A percentile compares a stretch with the other conserved stretches of the same genome.
Conservation (phyloP, 2,113 vertebrate genomes). For the Hydrochoerus hydrochaeris region DNA sequence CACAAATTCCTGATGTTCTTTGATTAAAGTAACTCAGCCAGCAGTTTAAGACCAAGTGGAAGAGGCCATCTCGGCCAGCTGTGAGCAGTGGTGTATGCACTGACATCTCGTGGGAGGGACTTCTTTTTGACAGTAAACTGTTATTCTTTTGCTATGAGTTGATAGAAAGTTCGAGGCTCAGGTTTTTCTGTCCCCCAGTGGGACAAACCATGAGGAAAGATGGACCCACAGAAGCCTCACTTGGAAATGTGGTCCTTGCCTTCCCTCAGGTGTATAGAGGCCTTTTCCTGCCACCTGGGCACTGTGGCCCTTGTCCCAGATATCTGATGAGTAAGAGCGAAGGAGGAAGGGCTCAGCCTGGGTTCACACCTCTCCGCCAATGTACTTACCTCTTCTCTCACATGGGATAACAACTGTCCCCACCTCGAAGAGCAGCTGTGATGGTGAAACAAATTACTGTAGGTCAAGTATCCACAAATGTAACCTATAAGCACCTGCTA, state of each 20-base stretch:
- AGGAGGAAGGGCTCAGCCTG: background rate
- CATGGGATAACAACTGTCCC: background rate
- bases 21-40: rapidly evolving
- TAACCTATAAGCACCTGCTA: background rate
- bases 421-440: background rate
- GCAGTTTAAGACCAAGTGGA: background rate
- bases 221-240: background rate
- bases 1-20: background rate
- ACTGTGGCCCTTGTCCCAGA: background rate
- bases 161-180: background rate
- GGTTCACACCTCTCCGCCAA: background rate
- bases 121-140: background rate
- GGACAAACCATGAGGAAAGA: background rate
- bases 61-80: background rate
- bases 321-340: background rate
- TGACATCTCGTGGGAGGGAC: background rate
- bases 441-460: background rate
- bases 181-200: no score
- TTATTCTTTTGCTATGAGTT: background rate
- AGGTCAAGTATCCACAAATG: background rate
- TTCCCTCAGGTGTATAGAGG: background rate
- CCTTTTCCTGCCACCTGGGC: no score
- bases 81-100: background rate
- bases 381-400: background rate
- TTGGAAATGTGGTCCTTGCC: background rate